Conservation (phyloP, 2,797 vertebrate genomes). For the Takifugu rubripes region DNA sequence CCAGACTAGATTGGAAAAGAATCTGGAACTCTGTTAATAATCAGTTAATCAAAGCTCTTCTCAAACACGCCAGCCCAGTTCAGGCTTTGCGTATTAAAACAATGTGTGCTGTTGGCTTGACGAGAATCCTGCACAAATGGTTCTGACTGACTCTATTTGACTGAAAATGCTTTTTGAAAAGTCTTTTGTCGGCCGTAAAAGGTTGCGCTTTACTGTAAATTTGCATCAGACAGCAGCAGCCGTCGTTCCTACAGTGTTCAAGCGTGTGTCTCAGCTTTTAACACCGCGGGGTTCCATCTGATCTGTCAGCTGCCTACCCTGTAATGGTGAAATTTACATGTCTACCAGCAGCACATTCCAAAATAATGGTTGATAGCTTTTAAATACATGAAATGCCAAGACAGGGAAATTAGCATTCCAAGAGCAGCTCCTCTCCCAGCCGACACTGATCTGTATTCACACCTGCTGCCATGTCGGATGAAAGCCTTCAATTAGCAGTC, state of each 20-base stretch:
- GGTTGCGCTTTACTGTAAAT: conserved; percentile 8
- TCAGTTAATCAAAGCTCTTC: not conserved
- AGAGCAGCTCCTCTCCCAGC: conserved; percentile 38
- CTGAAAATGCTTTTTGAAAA: no score
- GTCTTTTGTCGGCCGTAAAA: not conserved
- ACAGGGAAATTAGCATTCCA: conserved; percentile 57
- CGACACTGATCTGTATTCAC: conserved; percentile 69
- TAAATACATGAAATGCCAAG: conserved; percentile 37
- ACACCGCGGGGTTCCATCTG: conserved; percentile 22
- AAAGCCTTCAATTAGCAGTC: conserved; percentile 71
- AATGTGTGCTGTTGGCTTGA: not conserved
- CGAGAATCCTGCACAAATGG: no score
- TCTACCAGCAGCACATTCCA: conserved; percentile 33
- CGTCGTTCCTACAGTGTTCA: conserved; percentile 8
- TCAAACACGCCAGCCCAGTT: not conserved
- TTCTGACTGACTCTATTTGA: no score
- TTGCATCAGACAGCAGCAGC: conserved; percentile 19
- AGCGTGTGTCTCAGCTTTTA: conserved; percentile 25
- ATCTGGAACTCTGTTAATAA: not conserved
- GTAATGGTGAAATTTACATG: conserved; percentile 23
- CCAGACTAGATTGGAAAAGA: not conserved
- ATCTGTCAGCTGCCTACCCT: conserved; percentile 26
- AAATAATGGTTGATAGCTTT: conserved; percentile 32
- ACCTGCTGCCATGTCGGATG: conserved; percentile 61
- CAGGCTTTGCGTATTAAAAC: not conserved